Percentiles rank a stretch among this genome's conserved stretches.
Evolutionary conservation across 2,888 invertebrate species (phyloP).

Genomic region (Rhagium mordax): DNA sequence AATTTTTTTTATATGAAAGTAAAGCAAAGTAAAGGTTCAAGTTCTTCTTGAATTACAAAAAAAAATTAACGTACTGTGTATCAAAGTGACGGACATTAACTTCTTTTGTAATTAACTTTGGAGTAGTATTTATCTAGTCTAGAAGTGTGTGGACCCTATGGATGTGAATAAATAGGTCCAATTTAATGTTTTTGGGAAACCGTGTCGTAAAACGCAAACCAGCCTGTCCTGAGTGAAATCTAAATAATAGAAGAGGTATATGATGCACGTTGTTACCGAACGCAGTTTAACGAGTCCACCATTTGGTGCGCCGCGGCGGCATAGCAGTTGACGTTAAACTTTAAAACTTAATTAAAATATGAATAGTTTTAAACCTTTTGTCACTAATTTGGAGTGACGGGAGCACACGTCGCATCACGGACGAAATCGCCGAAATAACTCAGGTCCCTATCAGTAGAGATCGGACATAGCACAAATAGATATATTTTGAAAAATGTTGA

Average conservation of each 20-base stretch:
- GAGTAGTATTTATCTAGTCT: no score
- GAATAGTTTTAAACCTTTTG: constrained; percentile 38
- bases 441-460: not conserved
- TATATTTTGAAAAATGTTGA: no score
- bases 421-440: not conserved
- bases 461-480: not conserved
- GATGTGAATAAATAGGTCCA: no score
- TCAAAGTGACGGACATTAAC: no score
- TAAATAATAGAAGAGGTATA: constrained; percentile 13
- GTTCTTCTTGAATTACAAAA: no score
- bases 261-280: constrained; percentile 14
- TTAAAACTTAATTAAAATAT: constrained; percentile 49
- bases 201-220: not conserved
- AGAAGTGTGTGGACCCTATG: no score
- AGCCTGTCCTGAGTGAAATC: not conserved
- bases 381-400: constrained; percentile 17
- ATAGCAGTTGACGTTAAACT: constrained; percentile 40
- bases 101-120: no score
- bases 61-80: no score
- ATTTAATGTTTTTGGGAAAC: not conserved
- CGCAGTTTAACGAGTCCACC: constrained; percentile 35
- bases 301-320: constrained; percentile 27
- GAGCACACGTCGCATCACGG: not conserved
- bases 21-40: no score
- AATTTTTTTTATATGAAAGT: no score